Conservation (phyloP, 2,797 vertebrate genomes). For the Arnoldichthys spilopterus region DNA sequence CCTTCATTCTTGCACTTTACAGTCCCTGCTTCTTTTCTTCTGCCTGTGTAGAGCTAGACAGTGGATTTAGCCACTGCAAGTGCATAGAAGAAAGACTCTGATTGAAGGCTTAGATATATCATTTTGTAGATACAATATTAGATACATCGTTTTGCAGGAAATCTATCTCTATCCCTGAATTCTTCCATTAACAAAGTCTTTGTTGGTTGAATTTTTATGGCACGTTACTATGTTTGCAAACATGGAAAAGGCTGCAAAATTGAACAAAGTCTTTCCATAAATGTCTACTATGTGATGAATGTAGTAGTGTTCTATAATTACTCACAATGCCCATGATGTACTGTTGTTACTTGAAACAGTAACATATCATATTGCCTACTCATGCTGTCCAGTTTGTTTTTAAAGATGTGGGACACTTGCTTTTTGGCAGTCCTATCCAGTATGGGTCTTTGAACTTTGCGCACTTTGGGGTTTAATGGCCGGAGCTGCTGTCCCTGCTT, state of each 20-base stretch:
- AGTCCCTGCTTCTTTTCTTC: conserved; percentile 29
- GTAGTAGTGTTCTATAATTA: neutral
- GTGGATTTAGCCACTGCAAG: conserved; percentile 17
- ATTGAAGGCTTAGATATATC: conserved; percentile 4
- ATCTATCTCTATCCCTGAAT: conserved; percentile 1
- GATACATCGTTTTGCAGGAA: neutral
- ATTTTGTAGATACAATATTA: too few species aligned
- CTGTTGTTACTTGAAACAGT: neutral
- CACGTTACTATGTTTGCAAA: neutral
- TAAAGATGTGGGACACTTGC: neutral
- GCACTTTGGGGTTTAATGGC: neutral
- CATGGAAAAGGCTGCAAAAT: neutral
- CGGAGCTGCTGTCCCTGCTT: neutral
- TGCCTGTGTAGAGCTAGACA: conserved; percentile 2
- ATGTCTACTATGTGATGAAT: too few species aligned
- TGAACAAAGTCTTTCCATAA: too few species aligned
- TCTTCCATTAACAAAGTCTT: conserved; percentile 2
- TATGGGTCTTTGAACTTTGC: neutral
- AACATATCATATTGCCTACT: neutral
- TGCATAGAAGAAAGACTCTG: neutral
- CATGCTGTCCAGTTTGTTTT: neutral
- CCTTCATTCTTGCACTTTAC: conserved; percentile 14
- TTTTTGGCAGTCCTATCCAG: conserved; percentile 2
- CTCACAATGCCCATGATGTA: neutral
- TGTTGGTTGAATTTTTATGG: neutral